Conservation (phyloP, 2,797 vertebrate species). For the Hydrophis major region DNA sequence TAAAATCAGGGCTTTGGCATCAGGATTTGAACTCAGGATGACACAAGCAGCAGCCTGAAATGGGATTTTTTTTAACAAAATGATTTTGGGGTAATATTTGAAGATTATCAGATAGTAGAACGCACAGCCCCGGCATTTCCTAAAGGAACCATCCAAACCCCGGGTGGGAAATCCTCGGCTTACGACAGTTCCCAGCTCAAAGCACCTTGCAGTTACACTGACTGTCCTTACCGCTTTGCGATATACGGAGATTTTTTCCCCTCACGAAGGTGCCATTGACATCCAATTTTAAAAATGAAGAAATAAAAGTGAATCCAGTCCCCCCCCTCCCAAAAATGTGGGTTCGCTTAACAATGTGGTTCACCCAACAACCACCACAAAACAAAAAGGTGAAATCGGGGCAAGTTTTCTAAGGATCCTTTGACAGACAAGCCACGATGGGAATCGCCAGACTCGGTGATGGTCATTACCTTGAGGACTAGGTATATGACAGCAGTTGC, state of each 20-base stretch:
- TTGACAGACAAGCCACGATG: no score
- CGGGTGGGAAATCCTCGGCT: neutral
- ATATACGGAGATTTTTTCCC: neutral
- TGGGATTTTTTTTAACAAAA: no score
- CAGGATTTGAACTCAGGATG: neutral
- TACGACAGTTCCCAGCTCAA: neutral
- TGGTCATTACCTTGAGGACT: no score
- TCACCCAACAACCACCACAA: neutral
- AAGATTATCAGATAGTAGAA: neutral
- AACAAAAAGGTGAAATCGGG: neutral
- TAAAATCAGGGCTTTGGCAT: neutral
- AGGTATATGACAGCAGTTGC: no score
- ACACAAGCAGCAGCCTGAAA: no score
- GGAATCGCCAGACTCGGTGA: no score
- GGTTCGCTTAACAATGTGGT: accelerated
- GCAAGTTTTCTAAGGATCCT: neutral
- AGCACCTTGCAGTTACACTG: neutral
- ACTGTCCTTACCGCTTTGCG: neutral
- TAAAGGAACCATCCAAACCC: neutral
- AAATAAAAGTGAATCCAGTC: neutral
- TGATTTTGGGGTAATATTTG: neutral
- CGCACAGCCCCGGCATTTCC: neutral
- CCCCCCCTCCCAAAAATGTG: neutral
- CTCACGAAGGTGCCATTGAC: neutral
- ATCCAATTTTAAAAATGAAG: neutral